Evolutionary conservation across 1,140 invertebrate species (phyloP).

Genomic region (Dendroctonus valens): DNA sequence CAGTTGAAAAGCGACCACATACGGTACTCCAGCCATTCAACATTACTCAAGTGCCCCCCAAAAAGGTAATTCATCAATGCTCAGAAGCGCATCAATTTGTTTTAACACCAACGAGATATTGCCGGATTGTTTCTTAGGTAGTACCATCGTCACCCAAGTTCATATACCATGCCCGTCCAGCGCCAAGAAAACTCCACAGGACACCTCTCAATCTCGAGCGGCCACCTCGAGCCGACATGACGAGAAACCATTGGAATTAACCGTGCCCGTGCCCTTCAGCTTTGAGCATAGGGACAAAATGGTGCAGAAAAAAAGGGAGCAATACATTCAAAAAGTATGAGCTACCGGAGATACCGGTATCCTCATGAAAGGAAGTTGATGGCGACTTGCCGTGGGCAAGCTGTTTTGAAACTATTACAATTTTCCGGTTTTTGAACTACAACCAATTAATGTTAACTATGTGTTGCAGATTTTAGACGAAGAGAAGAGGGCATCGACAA

Average conservation of each 20-base stretch:
- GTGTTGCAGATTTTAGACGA: conserved; percentile 46
- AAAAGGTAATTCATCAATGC: conserved; percentile 28
- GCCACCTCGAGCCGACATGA: background rate
- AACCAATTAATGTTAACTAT: conserved; percentile 6
- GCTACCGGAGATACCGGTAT: conserved; percentile 44
- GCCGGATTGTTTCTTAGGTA: no score
- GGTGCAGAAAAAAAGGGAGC: background rate
- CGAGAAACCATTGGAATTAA: conserved; percentile 20
- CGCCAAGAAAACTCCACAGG: conserved; percentile 31
- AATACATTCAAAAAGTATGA: conserved; percentile 14
- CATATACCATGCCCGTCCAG: conserved; percentile 40
- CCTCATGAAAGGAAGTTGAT: no score
- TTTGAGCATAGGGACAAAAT: conserved; percentile 55
- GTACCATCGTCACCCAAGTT: conserved; percentile 18
- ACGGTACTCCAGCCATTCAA: conserved; percentile 45
- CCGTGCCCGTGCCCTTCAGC: conserved; percentile 53
- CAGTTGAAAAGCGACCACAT: conserved; percentile 34
- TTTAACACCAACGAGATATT: background rate
- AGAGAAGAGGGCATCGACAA: conserved; percentile 48
- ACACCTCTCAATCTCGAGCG: background rate
- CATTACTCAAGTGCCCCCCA: conserved; percentile 37
- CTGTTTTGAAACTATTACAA: background rate
- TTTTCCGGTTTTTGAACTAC: background rate
- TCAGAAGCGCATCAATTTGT: background rate
- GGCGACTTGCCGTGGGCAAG: background rate